phyloP scores from a whole-genome alignment of 2,797 vertebrate species.

The Mormyrops boulengeri region DNA sequence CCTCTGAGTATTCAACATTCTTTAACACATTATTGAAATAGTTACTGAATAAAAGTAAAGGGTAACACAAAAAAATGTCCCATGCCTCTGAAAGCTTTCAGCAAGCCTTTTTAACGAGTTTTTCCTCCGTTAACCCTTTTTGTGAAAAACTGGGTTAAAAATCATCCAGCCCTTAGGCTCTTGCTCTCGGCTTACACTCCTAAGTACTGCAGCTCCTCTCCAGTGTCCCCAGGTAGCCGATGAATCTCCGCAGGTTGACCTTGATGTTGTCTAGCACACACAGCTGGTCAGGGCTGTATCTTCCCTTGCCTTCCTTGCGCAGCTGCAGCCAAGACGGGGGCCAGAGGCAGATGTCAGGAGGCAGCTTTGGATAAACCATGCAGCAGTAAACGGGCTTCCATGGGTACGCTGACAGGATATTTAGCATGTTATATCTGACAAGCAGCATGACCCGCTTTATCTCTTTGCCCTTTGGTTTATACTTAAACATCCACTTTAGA shows the following conservation, averaged over 20 bases:
- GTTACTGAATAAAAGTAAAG: conserved; percentile 19
- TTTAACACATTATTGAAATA: conserved; percentile 26
- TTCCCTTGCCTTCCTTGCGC: conserved; percentile 81
- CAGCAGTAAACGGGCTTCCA: not conserved
- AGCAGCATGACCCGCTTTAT: not conserved
- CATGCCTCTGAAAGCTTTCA: not conserved
- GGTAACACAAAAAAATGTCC: conserved; percentile 35
- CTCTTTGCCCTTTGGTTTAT: not conserved
- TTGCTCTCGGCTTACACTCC: not conserved
- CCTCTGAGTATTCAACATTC: conserved; percentile 21
- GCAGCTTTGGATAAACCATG: not conserved
- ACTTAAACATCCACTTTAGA: not conserved
- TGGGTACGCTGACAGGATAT: not conserved
- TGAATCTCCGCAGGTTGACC: conserved; percentile 88
- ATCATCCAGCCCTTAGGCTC: not conserved
- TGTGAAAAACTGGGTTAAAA: not conserved
- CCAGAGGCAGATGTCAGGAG: not conserved
- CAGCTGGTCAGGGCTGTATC: conserved; percentile 77
- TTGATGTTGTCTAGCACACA: conserved; percentile 92
- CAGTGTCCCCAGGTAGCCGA: conserved; percentile 81
- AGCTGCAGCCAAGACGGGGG: conserved; percentile 59
- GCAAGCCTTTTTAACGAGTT: not conserved
- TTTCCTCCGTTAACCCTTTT: not conserved
- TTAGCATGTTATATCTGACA: not conserved
- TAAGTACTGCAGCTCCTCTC: conserved; percentile 54